Evolutionary conservation across 1,140 invertebrate species (phyloP).

Genomic region (Littorina saxatilis): DNA sequence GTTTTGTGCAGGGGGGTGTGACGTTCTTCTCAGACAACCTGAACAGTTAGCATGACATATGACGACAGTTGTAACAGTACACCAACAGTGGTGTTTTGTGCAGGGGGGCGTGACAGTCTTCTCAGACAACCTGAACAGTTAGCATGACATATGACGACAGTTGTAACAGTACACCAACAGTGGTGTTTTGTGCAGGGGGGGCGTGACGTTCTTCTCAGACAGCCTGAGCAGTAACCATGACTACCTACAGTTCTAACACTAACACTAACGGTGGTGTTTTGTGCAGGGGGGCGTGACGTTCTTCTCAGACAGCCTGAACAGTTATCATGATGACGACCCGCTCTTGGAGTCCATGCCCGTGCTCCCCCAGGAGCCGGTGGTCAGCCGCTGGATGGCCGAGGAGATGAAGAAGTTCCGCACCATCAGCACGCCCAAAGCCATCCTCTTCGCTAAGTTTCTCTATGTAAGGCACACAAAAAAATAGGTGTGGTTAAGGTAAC

Average conservation of each 20-base stretch:
- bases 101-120: too few species aligned
- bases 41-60: slow-evolving; percentile 18
- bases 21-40: slow-evolving; percentile 21
- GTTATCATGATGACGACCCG: slow-evolving; percentile 25
- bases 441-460: neutral
- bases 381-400: slow-evolving; percentile 14
- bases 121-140: too few species aligned
- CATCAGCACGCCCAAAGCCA: neutral
- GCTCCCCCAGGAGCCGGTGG: neutral
- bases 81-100: too few species aligned
- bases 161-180: too few species aligned
- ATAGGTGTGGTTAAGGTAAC: too few species aligned
- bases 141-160: too few species aligned
- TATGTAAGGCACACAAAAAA: slow-evolving; percentile 5
- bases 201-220: slow-evolving; percentile 18
- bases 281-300: slow-evolving; percentile 9
- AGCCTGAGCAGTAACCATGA: slow-evolving; percentile 24
- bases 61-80: too few species aligned
- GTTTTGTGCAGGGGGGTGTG: slow-evolving; percentile 8
- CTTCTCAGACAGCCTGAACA: slow-evolving; percentile 19
- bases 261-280: neutral
- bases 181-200: slow-evolving; percentile 1
- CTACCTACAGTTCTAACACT: too few species aligned
- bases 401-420: slow-evolving; percentile 28
- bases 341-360: slow-evolving; percentile 8